Percentiles rank a stretch among this genome's conserved stretches.
Conservation (phyloP, 2,888 invertebrate species). For the Apodemia mormo region DNA sequence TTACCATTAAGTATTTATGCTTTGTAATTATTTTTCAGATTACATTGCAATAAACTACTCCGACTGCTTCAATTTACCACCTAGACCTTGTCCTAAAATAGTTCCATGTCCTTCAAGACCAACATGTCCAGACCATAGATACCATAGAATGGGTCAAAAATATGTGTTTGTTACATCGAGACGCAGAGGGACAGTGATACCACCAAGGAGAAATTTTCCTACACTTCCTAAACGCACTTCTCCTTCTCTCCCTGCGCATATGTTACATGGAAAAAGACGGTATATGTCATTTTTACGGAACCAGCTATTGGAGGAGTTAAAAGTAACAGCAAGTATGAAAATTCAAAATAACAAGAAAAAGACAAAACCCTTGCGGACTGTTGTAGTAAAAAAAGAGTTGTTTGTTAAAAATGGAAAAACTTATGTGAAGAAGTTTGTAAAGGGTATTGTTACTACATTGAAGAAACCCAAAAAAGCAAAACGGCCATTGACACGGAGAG, state of each 20-base stretch:
- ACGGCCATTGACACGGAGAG: slow-evolving; percentile 20
- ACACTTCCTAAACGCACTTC: background rate
- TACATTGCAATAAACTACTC: slow-evolving; percentile 49
- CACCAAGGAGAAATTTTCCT: slow-evolving; percentile 2
- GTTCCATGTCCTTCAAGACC: slow-evolving; percentile 41
- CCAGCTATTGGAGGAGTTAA: slow-evolving; percentile 16
- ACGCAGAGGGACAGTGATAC: slow-evolving; percentile 36
- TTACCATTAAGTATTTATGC: too few species aligned
- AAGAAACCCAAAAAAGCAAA: slow-evolving; percentile 23
- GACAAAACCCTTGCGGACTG: slow-evolving; percentile 31
- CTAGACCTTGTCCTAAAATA: slow-evolving; percentile 39
- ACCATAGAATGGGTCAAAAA: slow-evolving; percentile 43
- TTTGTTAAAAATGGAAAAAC: slow-evolving; percentile 47
- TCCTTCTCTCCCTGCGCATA: slow-evolving; percentile 39
- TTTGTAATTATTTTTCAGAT: slow-evolving; percentile 43
- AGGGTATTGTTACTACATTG: slow-evolving; percentile 37
- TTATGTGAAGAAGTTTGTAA: slow-evolving; percentile 45
- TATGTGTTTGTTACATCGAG: slow-evolving; percentile 40
- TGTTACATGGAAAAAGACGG: slow-evolving; percentile 46
- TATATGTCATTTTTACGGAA: slow-evolving; percentile 42
- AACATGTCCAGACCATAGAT: slow-evolving; percentile 41
- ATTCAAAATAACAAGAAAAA: slow-evolving; percentile 24
- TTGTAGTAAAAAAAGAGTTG: slow-evolving; percentile 43
- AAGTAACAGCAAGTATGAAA: slow-evolving; percentile 9
- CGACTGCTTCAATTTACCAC: slow-evolving; percentile 45